phyloP scores from a whole-genome alignment of 1,140 invertebrate species.

The Rhagoletis pomonella region DNA sequence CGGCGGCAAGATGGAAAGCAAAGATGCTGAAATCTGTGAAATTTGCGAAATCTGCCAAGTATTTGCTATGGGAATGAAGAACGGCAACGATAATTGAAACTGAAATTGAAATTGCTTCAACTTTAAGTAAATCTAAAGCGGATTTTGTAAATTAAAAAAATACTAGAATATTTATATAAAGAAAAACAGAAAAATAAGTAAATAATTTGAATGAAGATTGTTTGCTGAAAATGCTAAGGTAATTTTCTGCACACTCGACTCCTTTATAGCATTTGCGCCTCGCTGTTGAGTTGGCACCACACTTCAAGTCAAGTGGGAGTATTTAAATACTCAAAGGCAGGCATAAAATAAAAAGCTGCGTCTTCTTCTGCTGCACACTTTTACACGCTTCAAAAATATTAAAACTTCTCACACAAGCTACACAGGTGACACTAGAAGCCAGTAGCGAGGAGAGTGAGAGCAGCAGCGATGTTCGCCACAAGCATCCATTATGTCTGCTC shows the following conservation, averaged over 20 bases:
- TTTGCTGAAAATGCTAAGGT: neutral
- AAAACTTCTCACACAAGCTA: neutral
- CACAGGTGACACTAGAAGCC: neutral
- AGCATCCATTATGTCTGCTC: constrained; percentile 29
- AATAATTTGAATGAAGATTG: constrained; percentile 5
- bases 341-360: neutral
- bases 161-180: neutral
- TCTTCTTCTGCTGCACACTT: neutral
- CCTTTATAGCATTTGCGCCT: neutral
- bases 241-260: constrained; percentile 23
- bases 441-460: neutral
- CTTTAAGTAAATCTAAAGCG: neutral
- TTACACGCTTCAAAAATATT: neutral
- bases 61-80: neutral
- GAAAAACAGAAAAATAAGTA: neutral
- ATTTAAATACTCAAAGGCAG: neutral
- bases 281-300: neutral
- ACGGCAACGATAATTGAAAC: too few species aligned
- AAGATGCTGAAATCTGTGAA: neutral
- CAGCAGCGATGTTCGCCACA: neutral
- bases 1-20: neutral
- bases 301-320: neutral
- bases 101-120: neutral
- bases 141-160: neutral
- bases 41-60: constrained; percentile 28